These are phyloP conservation scores for Sphaerophoria taeniata DNA, from an alignment of 2,888 invertebrate genomes.

Conservation along the genomic window DNA sequence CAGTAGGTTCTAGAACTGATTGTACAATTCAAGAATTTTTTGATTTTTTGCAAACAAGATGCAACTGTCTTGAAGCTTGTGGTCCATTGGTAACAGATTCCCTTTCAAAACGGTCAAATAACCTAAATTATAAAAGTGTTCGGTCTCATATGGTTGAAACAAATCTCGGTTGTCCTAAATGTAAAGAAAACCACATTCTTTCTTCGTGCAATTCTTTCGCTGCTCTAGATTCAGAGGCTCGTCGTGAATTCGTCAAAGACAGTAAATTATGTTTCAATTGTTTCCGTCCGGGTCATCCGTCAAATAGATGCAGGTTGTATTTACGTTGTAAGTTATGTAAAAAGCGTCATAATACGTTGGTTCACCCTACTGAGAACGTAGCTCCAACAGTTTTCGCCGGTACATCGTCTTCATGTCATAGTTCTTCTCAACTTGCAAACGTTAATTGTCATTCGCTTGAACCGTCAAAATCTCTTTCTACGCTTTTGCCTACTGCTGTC, in stretches of 20 bases:
- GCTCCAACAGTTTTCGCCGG: not conserved
- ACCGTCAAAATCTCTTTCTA: not conserved
- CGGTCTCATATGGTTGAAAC: slow-evolving; percentile 12
- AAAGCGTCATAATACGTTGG: too few species aligned
- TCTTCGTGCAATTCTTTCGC: slow-evolving; percentile 5
- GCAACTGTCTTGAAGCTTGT: slow-evolving; percentile 24
- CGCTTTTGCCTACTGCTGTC: slow-evolving; percentile 24
- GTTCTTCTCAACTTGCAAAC: not conserved
- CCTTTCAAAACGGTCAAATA: not conserved
- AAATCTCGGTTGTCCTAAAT: slow-evolving; percentile 20
- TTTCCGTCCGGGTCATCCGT: not conserved
- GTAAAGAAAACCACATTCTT: not conserved
- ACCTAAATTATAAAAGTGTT: not conserved
- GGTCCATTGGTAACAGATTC: not conserved
- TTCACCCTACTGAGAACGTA: slow-evolving; percentile 13
- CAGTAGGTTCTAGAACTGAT: slow-evolving; percentile 9
- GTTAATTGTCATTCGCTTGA: slow-evolving; percentile 4
- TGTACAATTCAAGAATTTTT: slow-evolving; percentile 19
- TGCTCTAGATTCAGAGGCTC: not conserved
- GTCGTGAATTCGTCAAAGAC: slow-evolving; percentile 11
- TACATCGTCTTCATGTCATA: not conserved
- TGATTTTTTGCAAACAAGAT: slow-evolving; percentile 14
- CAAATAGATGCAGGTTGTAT: too few species aligned
- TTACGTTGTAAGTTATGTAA: too few species aligned
- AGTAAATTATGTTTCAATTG: slow-evolving; percentile 11